Evolutionary conservation across 2,113 vertebrate species (phyloP).

Genomic region (Thinocorus orbignyianus): DNA sequence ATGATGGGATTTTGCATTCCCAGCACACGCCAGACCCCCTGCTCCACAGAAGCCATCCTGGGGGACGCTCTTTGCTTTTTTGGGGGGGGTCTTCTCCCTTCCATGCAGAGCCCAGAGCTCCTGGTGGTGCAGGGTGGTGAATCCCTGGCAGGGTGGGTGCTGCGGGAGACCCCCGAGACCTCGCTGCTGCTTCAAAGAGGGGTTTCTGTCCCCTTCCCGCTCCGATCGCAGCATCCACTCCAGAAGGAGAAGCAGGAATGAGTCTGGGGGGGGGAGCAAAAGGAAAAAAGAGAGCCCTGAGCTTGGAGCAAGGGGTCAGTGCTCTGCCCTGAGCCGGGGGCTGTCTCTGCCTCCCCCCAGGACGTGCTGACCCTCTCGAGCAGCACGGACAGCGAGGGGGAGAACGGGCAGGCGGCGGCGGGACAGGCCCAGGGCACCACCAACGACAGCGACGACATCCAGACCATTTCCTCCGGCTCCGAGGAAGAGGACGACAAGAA

Average conservation of each 20-base stretch:
- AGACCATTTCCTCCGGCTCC: conserved; percentile 96
- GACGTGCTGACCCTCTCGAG: conserved; percentile 91
- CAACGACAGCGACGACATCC: conserved; percentile 93
- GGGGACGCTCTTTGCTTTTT: accelerated
- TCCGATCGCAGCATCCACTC: accelerated
- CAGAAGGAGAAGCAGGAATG: accelerated
- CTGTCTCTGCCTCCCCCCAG: conserved; percentile 27
- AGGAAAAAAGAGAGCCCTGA: background rate
- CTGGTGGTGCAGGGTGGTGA: accelerated
- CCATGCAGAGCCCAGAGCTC: background rate
- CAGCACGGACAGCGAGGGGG: conserved; percentile 79
- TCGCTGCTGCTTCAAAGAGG: accelerated
- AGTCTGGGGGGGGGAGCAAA: background rate
- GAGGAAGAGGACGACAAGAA: conserved; percentile 87
- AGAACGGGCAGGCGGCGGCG: conserved; percentile 36
- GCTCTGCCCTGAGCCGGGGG: background rate
- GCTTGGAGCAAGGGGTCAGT: accelerated
- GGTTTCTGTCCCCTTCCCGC: background rate
- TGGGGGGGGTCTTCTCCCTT: background rate
- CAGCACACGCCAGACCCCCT: accelerated
- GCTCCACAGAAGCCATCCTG: background rate
- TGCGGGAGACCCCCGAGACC: background rate
- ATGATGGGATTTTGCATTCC: accelerated
- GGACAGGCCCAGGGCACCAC: conserved; percentile 63
- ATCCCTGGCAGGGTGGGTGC: background rate